Evolutionary conservation across 2,113 vertebrate genomes (phyloP), one percentile per base, ranked within the genome.

Genomic region (Spermophilus dauricus): DNA sequence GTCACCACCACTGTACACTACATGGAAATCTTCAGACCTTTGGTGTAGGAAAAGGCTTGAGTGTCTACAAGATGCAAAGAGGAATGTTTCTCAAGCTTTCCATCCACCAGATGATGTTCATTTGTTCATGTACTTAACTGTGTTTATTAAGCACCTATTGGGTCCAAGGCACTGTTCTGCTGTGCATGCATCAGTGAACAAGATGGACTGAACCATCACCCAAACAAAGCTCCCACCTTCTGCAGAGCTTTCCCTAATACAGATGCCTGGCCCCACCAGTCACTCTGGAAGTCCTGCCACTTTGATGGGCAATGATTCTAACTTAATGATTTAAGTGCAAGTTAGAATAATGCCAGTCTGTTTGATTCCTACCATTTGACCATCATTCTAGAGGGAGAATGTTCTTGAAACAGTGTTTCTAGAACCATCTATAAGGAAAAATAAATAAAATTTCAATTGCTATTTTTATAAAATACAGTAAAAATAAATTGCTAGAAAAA

Each of bases 401-500:
- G 28, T 56, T 82, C 22, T 18, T 56, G 61, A 26, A 90, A 53
- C 5, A 69, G 12, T 84, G 63, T 17, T 94, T 91, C 70, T 93
- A 85, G 84, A 95, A 80, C 16, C 8, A 70, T 75, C 58, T 88
- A 70, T 42, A 58, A 3, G 63, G 18, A 75, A 75, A 34, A 34
- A 91, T 4, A 91, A 37, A 48, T 45, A 45, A 16, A 51, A 86
- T 77, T 89, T 73, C 14, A 42, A 81, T 75, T 94, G 85, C 26
- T 80, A 82, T 4, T 45, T 85, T 39, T 61, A 32, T 73, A 89
- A 80, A 94, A 89, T 89, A 80, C 4, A 76, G 17, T 45, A 76
- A 93, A 93, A 88, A 67, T 39, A 91, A 86, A 82, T 82, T 87
- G n/a, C 37, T 75, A 30, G 69, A 48, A 75, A 90, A 75, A 34